Conservation (phyloP, 2,113 vertebrate genomes). For the Dicentrarchus labrax region DNA sequence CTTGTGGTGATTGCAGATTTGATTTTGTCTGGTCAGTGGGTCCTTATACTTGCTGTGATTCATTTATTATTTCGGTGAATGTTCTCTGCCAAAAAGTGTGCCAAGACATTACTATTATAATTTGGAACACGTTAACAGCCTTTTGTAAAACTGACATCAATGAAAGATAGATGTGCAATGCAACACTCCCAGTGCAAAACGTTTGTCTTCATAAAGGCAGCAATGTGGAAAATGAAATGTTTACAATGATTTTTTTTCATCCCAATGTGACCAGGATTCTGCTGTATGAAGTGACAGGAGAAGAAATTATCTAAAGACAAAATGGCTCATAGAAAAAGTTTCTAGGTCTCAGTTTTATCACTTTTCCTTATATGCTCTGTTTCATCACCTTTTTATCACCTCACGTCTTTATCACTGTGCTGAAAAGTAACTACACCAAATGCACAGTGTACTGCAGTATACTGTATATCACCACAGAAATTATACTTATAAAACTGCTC, state of each 20-base stretch:
- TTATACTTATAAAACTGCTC: conserved; percentile 35
- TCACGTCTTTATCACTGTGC: conserved; percentile 18
- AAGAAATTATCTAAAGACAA: conserved; percentile 19
- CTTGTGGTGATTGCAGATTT: conserved; percentile 61
- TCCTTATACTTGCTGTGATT: conserved; percentile 31
- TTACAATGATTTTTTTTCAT: conserved; percentile 14
- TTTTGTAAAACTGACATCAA: conserved; percentile 37
- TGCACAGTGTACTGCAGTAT: conserved; percentile 3
- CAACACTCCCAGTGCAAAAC: conserved; percentile 5
- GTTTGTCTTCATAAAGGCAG: conserved; percentile 44
- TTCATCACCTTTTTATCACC: conserved; percentile 31
- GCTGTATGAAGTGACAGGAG: conserved; percentile 2
- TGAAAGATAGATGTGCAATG: conserved; percentile 33
- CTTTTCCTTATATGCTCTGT: conserved; percentile 11
- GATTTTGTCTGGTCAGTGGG: conserved; percentile 66
- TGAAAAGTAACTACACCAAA: conserved; percentile 7
- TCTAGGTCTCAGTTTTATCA: conserved; percentile 15
- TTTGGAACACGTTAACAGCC: conserved; percentile 35
- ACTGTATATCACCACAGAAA: conserved; percentile 17
- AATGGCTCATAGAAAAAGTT: conserved; percentile 21
- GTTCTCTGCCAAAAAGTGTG: conserved; percentile 44
- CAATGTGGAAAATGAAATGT: conserved; percentile 51
- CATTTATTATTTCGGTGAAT: conserved; percentile 49
- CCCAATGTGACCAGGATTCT: not conserved
- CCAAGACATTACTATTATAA: conserved; percentile 51